Base-by-base conservation (phyloP, 2,888 invertebrate genomes). In the Aricia artaxerxes region DNA sequence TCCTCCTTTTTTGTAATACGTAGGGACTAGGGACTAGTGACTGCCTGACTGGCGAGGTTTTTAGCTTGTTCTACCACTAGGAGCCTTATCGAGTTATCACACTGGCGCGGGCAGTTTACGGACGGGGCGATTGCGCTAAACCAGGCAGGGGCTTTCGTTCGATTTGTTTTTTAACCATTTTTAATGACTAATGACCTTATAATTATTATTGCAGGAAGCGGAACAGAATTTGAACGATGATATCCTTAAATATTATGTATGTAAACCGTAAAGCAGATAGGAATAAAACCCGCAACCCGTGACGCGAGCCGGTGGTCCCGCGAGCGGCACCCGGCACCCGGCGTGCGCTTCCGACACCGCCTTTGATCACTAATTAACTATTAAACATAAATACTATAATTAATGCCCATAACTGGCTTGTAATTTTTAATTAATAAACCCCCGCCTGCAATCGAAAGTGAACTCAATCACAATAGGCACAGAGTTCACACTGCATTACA, bases 361-460 rank as follows among this genome's bases (percentile, higher is more conserved):
- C 82, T 83, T 82, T 82, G 83, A 83, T 82, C 82, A 79, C 82
- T 83, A 81, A 82, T 81, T 82, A 79, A 78, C 79, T 79, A 81
- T 80, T 80, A 82, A 81, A 60, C 73, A 79, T 73, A 79, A 79
- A 80, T 78, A 78, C 81, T 53, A 76, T 57, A 53, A 81, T 81
- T 82, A 82, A 83, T 82, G 81, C 80, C 78, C 82, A 82, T 83
- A 81, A 82, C 81, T 81, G 78, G 79, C 61, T 81, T 82, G 79
- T 83, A 82, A 82, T 82, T 82, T 82, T 82, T 84, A 84, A 84
- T 84, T 82, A 82, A 82, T 79, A 78, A 73, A 80, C 79, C 49
- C n/a, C 64, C 1, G 2, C 5, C 35, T n/a, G 57, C 78, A 77
- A 78, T 31, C 9, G 7, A 76, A 80, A 78, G 38, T 79, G 1